phyloP scores from a whole-genome alignment of 1,140 invertebrate genomes.

The Drosophila azteca region DNA sequence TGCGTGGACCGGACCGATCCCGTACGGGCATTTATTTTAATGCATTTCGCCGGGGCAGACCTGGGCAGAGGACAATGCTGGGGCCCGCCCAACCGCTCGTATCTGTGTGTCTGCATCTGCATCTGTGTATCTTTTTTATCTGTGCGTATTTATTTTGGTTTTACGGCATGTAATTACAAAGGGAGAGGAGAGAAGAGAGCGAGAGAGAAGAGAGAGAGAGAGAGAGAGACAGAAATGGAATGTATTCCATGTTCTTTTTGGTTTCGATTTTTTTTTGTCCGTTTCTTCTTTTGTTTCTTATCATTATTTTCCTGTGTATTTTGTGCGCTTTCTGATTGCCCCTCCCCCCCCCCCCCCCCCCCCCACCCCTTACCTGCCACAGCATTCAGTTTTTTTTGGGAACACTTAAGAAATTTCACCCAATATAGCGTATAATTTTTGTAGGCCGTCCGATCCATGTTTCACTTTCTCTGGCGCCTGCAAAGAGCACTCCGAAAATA shows the following conservation, averaged over 20 bases:
- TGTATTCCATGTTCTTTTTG: conserved; percentile 55
- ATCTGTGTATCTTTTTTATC: conserved; percentile 54
- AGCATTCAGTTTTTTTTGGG: conserved; percentile 21
- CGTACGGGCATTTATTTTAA: conserved; percentile 52
- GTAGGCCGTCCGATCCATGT: conserved; percentile 65
- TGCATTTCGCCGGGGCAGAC: conserved; percentile 33
- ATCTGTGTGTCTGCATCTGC: conserved; percentile 32
- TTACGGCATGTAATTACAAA: conserved; percentile 71
- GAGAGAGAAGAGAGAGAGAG: conserved; percentile 17
- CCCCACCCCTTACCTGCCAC: neutral
- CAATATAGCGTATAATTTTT: conserved; percentile 74
- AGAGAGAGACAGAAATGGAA: conserved; percentile 29
- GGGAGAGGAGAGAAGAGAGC: conserved; percentile 32
- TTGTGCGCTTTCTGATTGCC: conserved; percentile 57
- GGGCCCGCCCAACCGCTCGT: conserved; percentile 20
- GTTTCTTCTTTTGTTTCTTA: conserved; percentile 51
- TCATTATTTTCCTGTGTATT: conserved; percentile 59
- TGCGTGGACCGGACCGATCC: no score
- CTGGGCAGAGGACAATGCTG: conserved; percentile 2
- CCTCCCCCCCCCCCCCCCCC: conserved; percentile 16
- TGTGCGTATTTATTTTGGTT: conserved; percentile 77
- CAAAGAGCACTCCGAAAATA: conserved; percentile 24
- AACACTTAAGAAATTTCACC: conserved; percentile 75
- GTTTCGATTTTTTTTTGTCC: conserved; percentile 14
- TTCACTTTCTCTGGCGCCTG: conserved; percentile 79